Percentiles rank a stretch among this genome's conserved stretches.
These are phyloP conservation scores for Blennius ocellaris DNA, from an alignment of 2,113 vertebrate species.

Conservation along the genomic window DNA sequence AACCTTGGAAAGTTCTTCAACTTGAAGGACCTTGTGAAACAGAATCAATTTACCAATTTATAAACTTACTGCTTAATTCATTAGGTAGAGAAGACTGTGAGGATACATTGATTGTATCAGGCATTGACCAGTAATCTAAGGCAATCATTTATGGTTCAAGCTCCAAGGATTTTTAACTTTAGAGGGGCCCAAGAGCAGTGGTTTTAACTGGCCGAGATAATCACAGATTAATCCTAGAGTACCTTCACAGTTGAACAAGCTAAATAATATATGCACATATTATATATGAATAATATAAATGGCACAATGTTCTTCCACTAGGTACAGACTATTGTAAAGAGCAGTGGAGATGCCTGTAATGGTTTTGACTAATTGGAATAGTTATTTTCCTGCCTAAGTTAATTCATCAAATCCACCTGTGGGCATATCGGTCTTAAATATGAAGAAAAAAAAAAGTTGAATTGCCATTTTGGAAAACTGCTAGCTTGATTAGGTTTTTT, in stretches of 20 bases:
- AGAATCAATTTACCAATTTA: conserved; percentile 38
- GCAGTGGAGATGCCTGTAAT: too few relatives aligned
- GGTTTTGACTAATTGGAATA: too few relatives aligned
- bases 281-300: not conserved
- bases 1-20: conserved; percentile 35
- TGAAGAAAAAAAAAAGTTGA: too few relatives aligned
- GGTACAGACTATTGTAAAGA: too few relatives aligned
- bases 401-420: too few relatives aligned
- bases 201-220: not conserved
- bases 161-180: not conserved
- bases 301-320: too few relatives aligned
- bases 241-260: not conserved
- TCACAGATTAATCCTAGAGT: not conserved
- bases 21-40: conserved; percentile 16
- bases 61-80: conserved; percentile 15
- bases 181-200: not conserved
- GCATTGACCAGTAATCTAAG: conserved; percentile 35
- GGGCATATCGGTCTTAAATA: too few relatives aligned
- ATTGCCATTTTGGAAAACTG: too few relatives aligned
- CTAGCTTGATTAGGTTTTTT: too few relatives aligned
- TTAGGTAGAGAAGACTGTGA: conserved; percentile 11
- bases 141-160: conserved; percentile 19
- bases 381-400: too few relatives aligned
- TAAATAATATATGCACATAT: too few relatives aligned
- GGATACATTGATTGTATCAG: conserved; percentile 34